Evolutionary conservation across 2,113 vertebrate genomes (phyloP).

Genomic region (Tinamus guttatus): DNA sequence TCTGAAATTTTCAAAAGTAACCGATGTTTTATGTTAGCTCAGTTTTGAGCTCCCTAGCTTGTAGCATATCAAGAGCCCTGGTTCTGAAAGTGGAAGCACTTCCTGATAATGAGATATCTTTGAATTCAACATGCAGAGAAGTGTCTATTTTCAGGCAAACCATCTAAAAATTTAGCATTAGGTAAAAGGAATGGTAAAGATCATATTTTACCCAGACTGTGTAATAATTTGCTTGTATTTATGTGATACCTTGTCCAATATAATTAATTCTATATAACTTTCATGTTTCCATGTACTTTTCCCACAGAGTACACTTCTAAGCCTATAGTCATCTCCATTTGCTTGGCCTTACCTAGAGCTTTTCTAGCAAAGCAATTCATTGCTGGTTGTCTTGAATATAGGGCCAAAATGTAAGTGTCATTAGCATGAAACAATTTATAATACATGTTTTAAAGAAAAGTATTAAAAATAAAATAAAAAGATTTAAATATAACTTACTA

Average conservation of each 20-base stretch:
- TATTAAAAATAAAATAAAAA: neutral
- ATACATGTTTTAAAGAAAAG: accelerated
- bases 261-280: neutral
- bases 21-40: neutral
- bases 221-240: neutral
- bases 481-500: neutral
- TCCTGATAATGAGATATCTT: neutral
- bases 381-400: neutral
- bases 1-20: neutral
- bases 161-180: neutral
- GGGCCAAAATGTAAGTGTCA: neutral
- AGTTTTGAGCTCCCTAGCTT: neutral
- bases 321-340: neutral
- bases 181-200: neutral
- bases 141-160: neutral
- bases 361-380: no score
- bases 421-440: neutral
- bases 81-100: neutral
- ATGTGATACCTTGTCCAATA: neutral
- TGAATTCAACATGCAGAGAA: neutral
- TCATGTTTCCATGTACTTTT: neutral
- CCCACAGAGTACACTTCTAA: neutral
- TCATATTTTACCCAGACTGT: neutral
- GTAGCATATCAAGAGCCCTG: neutral
- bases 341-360: no score